Evolutionary conservation across 2,113 vertebrate genomes (phyloP), one percentile per base, ranked within the genome.

Genomic region (Pholis gunnellus): DNA sequence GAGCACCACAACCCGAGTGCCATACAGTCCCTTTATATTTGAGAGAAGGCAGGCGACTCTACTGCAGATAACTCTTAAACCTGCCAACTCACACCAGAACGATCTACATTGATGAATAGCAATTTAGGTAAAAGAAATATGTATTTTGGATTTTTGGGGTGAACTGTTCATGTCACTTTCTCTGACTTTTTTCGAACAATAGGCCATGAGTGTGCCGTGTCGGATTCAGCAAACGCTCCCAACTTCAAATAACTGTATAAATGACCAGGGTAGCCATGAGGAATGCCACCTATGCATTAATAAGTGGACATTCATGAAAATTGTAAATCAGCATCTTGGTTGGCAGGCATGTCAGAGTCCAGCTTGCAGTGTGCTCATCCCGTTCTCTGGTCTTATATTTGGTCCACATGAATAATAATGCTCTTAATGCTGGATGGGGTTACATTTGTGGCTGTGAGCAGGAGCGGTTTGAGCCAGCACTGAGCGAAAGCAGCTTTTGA

Each of bases 331-430:
- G 48, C 18, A n/a, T n/a, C n/a, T n/a, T n/a, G 13, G 56, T 29
- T 2, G 25, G 27, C 72, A 79, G 74, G 70, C 78, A 60, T 79
- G 71, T 71, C 78, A 79, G 78, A 72, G 67, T 80, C 78, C 82
- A 67, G 82, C 73, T 57, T 78, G 34, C 65, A 42, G 56, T 42
- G 56, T 27, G 68, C 81, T 90, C 88, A 83, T 87, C 78, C 85
- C 14, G 4, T 59, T 89, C 86, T 81, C 89, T 84, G 79, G 74
- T 82, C 76, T 75, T 85, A 82, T 84, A 79, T 82, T 88, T 72
- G 86, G 83, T 86, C 85, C 82, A 82, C 85, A 87, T 89, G 83
- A 92, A 92, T 93, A 88, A 88, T 91, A 89, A 85, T 90, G 82
- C 82, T 67, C 66, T 65, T 82, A 66, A 82, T 63, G 54, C 78